Percentiles rank a stretch among this genome's conserved stretches.
These are phyloP conservation scores for Rhabdornis inornatus DNA, from an alignment of 2,113 vertebrate species.

Conservation along the genomic window DNA sequence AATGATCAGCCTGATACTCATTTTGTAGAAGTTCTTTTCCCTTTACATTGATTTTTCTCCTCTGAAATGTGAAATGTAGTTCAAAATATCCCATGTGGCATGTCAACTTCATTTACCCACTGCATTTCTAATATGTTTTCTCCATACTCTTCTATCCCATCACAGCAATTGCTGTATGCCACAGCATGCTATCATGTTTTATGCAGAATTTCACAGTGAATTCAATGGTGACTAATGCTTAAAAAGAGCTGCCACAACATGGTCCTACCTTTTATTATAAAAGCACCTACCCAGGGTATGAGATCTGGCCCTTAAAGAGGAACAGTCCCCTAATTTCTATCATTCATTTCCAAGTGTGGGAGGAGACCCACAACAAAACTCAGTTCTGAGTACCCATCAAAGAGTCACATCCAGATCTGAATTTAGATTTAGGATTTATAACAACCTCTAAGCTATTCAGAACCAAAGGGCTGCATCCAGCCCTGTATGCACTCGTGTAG, in stretches of 20 bases:
- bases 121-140: conserved; percentile 58
- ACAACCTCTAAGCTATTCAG: neutral
- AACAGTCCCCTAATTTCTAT: neutral
- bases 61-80: conserved; percentile 50
- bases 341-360: neutral
- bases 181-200: conserved; percentile 64
- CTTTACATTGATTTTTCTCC: conserved; percentile 47
- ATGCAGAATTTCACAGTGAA: conserved; percentile 57
- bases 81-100: conserved; percentile 58
- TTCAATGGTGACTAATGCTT: conserved; percentile 53
- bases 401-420: neutral
- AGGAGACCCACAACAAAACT: neutral
- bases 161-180: conserved; percentile 48
- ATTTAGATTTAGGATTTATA: neutral
- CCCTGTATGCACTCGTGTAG: neutral
- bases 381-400: neutral
- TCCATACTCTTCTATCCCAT: conserved; percentile 38
- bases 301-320: neutral
- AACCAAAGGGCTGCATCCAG: neutral
- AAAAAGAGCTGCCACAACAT: conserved; percentile 45
- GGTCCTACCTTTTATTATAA: neutral
- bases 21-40: conserved; percentile 51
- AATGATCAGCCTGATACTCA: neutral
- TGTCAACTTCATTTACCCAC: conserved; percentile 59
- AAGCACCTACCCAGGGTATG: neutral